phyloP scores from a whole-genome alignment of 2,888 invertebrate species.

The Himalopsyche japonica region DNA sequence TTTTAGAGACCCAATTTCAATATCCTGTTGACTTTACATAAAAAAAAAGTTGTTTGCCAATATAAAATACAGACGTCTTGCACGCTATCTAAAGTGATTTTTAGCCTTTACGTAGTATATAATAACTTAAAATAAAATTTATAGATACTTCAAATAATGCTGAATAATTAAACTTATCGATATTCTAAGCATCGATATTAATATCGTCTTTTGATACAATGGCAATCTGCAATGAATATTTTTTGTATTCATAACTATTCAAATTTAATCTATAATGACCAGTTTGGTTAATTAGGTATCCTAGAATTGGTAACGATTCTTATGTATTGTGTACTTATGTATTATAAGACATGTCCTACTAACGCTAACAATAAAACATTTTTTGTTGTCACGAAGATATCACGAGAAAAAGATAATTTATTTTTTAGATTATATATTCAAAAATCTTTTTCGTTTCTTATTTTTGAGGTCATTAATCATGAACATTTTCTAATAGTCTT shows the following conservation, averaged over 20 bases:
- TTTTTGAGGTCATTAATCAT: background rate
- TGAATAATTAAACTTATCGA: background rate
- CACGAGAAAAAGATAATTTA: background rate
- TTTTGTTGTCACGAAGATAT: background rate
- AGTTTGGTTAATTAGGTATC: background rate
- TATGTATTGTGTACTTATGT: no score
- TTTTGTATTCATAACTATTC: background rate
- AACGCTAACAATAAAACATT: background rate
- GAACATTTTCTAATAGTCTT: background rate
- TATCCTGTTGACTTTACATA: background rate
- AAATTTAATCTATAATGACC: background rate
- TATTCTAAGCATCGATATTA: background rate
- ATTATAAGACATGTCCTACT: background rate
- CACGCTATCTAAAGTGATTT: no score
- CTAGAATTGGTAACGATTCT: background rate
- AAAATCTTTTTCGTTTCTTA: background rate
- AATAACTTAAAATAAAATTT: no score
- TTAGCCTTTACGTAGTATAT: no score
- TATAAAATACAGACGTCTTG: background rate
- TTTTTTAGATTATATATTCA: background rate
- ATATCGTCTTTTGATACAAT: background rate
- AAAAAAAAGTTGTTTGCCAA: background rate
- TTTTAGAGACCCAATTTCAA: background rate
- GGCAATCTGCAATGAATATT: no score
- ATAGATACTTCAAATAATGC: no score